A percentile compares a stretch with the other conserved stretches of the same genome.
These are phyloP conservation scores for Caligus rogercresseyi DNA, from an alignment of 1,140 invertebrate species.

Conservation along the genomic window DNA sequence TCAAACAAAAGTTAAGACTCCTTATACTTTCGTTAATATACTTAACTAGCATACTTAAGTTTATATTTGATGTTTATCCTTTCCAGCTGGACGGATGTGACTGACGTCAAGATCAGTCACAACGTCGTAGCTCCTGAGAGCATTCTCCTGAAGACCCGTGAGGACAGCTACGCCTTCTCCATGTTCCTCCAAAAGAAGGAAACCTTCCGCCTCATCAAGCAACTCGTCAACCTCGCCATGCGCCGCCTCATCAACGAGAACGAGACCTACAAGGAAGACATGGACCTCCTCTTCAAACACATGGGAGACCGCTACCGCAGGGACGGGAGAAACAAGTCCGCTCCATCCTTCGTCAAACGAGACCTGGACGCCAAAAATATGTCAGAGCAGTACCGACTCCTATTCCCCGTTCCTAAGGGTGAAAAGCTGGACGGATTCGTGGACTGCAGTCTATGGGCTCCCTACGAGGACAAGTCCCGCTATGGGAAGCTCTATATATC, in stretches of 20 bases:
- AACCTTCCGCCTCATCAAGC: conserved; percentile 77
- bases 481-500: conserved; percentile 80
- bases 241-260: conserved; percentile 33
- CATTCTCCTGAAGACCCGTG: conserved; percentile 60
- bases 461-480: conserved; percentile 70
- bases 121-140: conserved; percentile 63
- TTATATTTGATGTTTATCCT: too few relatives aligned
- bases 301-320: conserved; percentile 34
- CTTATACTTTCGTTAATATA: too few relatives aligned
- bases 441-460: conserved; percentile 70
- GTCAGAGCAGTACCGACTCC: conserved; percentile 45
- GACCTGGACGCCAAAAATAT: conserved; percentile 85
- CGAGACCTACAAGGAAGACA: conserved; percentile 38
- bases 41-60: too few relatives aligned
- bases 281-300: conserved; percentile 25
- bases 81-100: conserved; percentile 54
- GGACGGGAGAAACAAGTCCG: conserved; percentile 58
- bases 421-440: conserved; percentile 13
- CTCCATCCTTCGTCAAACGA: conserved; percentile 58
- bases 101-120: conserved; percentile 50
- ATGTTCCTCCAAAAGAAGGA: conserved; percentile 71
- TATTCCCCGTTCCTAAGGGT: conserved; percentile 24
- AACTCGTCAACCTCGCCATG: conserved; percentile 89
- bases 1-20: too few relatives aligned
- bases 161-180: conserved; percentile 65